Conservation (phyloP, 2,113 vertebrate genomes). For the Theristicus caerulescens region DNA sequence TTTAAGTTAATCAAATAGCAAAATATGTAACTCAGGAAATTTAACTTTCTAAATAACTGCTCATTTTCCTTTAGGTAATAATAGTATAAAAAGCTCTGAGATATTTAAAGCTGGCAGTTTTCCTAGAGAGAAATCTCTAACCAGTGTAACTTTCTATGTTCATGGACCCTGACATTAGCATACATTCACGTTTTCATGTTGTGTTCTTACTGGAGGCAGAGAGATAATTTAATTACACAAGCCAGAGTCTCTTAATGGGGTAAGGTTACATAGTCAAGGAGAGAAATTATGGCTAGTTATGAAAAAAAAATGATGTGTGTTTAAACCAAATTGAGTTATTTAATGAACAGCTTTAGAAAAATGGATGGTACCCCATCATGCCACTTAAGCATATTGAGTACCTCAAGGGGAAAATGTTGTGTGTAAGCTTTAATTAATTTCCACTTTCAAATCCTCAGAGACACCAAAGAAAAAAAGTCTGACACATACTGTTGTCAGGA, state of each 20-base stretch:
- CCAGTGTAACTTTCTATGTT: neutral
- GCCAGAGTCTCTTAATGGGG: neutral
- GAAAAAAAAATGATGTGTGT: neutral
- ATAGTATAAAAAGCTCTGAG: neutral
- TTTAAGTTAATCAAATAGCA: neutral
- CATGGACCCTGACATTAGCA: neutral
- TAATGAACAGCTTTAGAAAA: constrained; percentile 61
- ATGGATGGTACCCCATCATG: neutral
- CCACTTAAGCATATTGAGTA: constrained; percentile 51
- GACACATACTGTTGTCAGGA: neutral
- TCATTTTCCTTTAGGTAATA: neutral
- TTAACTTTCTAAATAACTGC: neutral
- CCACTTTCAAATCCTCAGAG: constrained; percentile 44
- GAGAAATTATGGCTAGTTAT: constrained; percentile 38
- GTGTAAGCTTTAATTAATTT: constrained; percentile 70
- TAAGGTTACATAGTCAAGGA: constrained; percentile 50
- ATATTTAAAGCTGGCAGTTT: neutral
- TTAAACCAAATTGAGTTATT: constrained; percentile 68
- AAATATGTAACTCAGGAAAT: rapidly evolving
- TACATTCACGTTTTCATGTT: neutral
- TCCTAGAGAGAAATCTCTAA: neutral
- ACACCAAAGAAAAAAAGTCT: constrained; percentile 14
- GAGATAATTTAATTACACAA: constrained; percentile 42
- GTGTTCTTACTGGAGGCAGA: neutral
- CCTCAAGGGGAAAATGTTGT: constrained; percentile 54